Conservation (phyloP, 2,113 vertebrate genomes). For the Mesembrinibis cayennensis region DNA sequence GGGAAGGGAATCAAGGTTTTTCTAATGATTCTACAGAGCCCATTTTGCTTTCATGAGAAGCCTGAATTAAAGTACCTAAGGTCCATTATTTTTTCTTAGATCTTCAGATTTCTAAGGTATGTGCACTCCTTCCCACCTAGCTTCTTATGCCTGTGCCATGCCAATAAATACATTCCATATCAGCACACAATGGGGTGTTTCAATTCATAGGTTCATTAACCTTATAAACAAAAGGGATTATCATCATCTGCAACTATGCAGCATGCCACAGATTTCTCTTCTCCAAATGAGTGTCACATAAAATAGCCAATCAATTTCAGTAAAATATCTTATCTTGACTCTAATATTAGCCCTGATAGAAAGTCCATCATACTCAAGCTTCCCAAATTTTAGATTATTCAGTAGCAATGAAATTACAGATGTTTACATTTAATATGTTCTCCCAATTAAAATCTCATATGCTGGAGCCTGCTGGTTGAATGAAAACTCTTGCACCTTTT, state of each 20-base stretch:
- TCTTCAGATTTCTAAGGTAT: neutral
- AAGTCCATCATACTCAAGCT: neutral
- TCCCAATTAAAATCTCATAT: slow-evolving; percentile 53
- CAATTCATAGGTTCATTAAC: neutral
- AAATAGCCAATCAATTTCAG: neutral
- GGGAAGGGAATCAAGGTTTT: neutral
- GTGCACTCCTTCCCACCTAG: neutral
- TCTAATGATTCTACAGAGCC: neutral
- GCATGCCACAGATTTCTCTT: neutral
- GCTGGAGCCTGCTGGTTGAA: slow-evolving; percentile 4
- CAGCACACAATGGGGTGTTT: neutral
- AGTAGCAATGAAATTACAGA: slow-evolving; percentile 12
- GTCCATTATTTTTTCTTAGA: neutral
- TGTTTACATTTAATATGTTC: slow-evolving; percentile 3
- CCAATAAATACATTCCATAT: neutral
- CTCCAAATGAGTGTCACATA: neutral
- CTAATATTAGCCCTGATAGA: neutral
- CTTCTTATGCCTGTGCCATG: neutral
- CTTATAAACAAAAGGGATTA: neutral
- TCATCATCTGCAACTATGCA: neutral
- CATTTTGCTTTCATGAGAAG: neutral
- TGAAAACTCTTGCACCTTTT: slow-evolving; percentile 30
- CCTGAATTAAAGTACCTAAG: neutral
- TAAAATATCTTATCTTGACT: neutral
- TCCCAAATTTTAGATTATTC: slow-evolving; percentile 5